Base-by-base conservation (phyloP, 2,113 vertebrate species). In the Pseudolaguvia tuberculata region DNA sequence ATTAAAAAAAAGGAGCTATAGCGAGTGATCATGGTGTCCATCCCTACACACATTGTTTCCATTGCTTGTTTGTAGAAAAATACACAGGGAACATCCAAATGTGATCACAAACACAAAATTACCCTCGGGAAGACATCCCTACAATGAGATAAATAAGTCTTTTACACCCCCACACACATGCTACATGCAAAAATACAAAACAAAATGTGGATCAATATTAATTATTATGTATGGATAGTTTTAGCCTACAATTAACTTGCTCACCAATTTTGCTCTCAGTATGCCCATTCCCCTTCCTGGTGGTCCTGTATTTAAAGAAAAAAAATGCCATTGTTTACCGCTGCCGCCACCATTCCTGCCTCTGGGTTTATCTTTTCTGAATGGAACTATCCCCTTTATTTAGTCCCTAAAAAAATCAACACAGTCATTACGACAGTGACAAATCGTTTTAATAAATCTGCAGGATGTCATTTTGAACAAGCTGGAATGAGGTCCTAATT, bases 201-300 rank as follows among this genome's bases (percentile, higher is more conserved):
- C 18, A 42, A 62, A 63, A 25, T n/a, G 15, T 7, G 14, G 42
- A 25, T 48, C 62, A 66, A 66, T 48, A n/a, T 66, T 25, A 66
- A 48, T 48, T 66, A 21, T 66, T 66, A 66, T 66, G 42, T 48
- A 66, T 47, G 42, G 42, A 66, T 14, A 66, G 21, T 47, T 66
- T 17, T 47, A 66, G 62, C 42, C 62, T 66, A 48, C 62, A 66
- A 27, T 66, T 66, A 47, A 47, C 42, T 48, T 66, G 14, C 62
- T 18, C 62, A 47, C 39, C 62, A 66, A 47, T 66, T 66, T 66
- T 47, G 42, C 62, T 66, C 62, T 47, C 62, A 66, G 42, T 66
- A 27, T 21, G 62, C 42, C 21, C n/a, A 25, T 47, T 65, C 25
- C 9, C 47, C 62, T 65, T 65, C 62, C 21, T 23, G 13, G 6